Evolutionary conservation across 2,113 vertebrate genomes (phyloP), one percentile per base, ranked within the genome.

Genomic region (Dendrocopos noguchii): DNA sequence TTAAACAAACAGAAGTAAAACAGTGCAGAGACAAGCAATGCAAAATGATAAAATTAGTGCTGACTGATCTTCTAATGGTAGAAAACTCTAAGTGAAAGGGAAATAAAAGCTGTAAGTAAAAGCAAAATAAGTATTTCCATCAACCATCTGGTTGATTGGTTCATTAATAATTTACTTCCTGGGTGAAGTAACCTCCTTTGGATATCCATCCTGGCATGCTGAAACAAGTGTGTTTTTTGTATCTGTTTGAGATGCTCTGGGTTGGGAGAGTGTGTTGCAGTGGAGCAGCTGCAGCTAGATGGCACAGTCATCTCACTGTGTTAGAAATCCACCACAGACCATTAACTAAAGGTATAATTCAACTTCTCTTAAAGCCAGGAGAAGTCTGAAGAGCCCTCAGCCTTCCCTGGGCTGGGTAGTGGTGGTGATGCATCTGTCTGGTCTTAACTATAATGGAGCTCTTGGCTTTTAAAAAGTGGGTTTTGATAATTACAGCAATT

Each of bases 301-400:
- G 94, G 87, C 94, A 85, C 18, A 71, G 76, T 66, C 63, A 47
- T 3, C 87, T 66, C 33, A 4, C 50, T 2, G 2, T 28, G 74
- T 2, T 2, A 4, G 13, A 11, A 2, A 31, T 15, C 4, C 0
- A 50, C 59, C 7, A 1, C 31, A 2, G 70, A 17, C 14, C 36
- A 20, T 8, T 18, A 2, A 7, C 39, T 24, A 5, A 25, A n/a
- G 34, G 20, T 12, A 0, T 36, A 13, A 64, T 36, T n/a, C 13
- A 3, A 56, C 16, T 47, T 10, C 27, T 61, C 2, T 4, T 16
- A 17, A 28, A 31, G 42, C 4, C 8, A 2, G 70, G 0, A 16
- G 33, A 29, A 16, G 19, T 6, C n/a, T 53, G 56, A 33, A 39
- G 24, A 42, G 67, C 42, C 2, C 0, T 12, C 8, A 59, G 29